Evolutionary conservation across 2,113 vertebrate genomes (phyloP).

Genomic region (Nothobranchius kuhntae): DNA sequence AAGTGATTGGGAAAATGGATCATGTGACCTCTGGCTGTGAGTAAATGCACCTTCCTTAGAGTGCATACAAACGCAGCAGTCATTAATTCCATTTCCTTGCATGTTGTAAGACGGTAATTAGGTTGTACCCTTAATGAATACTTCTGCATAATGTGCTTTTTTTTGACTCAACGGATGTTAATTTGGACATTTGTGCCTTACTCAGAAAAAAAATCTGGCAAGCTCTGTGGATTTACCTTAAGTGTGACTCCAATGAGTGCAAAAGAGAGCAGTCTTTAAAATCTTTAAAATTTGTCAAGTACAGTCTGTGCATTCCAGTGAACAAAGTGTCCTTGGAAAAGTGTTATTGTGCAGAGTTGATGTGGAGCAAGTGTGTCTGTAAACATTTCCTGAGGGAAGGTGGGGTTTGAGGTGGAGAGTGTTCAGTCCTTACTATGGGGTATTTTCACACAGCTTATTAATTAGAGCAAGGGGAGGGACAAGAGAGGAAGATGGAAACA

Average conservation of each 20-base stretch:
- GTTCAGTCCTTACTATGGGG: conserved; percentile 23
- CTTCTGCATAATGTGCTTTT: neutral
- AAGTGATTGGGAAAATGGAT: too few relatives aligned
- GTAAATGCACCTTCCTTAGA: too few relatives aligned
- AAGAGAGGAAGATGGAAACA: neutral
- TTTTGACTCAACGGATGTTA: neutral
- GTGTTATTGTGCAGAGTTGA: conserved; percentile 59
- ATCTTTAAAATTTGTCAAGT: conserved; percentile 40
- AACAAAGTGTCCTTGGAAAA: conserved; percentile 68
- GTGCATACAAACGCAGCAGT: too few relatives aligned
- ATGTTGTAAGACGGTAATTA: neutral
- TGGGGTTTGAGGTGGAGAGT: conserved; percentile 25
- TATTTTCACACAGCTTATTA: conserved; percentile 37
- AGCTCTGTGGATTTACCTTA: conserved; percentile 11
- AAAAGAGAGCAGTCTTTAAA: conserved; percentile 27
- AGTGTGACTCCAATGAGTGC: neutral
- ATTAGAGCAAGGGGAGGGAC: conserved; percentile 13
- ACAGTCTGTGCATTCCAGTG: conserved; percentile 44
- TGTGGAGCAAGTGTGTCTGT: conserved; percentile 52
- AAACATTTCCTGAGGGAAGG: conserved; percentile 69
- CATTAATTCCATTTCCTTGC: too few relatives aligned
- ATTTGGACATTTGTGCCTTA: conserved; percentile 6
- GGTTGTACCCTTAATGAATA: neutral
- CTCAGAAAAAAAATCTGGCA: neutral
- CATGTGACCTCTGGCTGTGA: too few relatives aligned